Evolutionary conservation across 2,797 vertebrate genomes (phyloP), one percentile per base, ranked within the genome.

Genomic region (Micrastur ruficollis): DNA sequence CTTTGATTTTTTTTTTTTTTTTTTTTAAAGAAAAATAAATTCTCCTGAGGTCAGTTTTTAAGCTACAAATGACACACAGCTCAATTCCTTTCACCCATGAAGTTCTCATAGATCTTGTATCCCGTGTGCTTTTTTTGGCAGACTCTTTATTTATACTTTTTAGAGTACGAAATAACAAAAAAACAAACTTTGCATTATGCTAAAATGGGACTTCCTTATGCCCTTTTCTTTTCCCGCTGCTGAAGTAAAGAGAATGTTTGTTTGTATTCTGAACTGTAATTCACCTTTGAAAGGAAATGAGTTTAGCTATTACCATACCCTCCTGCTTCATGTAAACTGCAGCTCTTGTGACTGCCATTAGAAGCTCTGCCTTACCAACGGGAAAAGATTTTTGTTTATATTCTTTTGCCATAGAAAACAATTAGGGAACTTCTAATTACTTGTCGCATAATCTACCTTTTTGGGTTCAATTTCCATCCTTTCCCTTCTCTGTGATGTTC

Each of bases 241-340:
- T 89, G 58, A 55, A 91, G 78, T 52, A 71, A 76, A 85, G 90
- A 80, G 74, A 67, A 56, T 95, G 90, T 96, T 96, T 96, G 81
- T 97, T 96, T 96, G 93, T 94, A 3, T 91, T 91, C 38, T 95
- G 92, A 96, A 95, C 94, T 97, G 94, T 87, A 88, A 42, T 93
- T 97, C 95, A 97, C 95, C 96, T 97, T 96, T 72, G 86, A 75
- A 94, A 93, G 95, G 96, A 97, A 97, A 89, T 94, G 81, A 91
- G 65, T 85, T 90, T 46, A 91, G 94, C 38, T 49, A 32, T 94
- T 96, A 92, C 65, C 61, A 40, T 97, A 52, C 73, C 80, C 87
- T 95, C 85, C 81, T 95, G 81, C 92, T 80, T 92, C 53, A 7
- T 92, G 79, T 92, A 88, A 96, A 91, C 81, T 91, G 62, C 62